Conservation (phyloP, 1,140 invertebrate genomes). For the Neelides sp. region DNA sequence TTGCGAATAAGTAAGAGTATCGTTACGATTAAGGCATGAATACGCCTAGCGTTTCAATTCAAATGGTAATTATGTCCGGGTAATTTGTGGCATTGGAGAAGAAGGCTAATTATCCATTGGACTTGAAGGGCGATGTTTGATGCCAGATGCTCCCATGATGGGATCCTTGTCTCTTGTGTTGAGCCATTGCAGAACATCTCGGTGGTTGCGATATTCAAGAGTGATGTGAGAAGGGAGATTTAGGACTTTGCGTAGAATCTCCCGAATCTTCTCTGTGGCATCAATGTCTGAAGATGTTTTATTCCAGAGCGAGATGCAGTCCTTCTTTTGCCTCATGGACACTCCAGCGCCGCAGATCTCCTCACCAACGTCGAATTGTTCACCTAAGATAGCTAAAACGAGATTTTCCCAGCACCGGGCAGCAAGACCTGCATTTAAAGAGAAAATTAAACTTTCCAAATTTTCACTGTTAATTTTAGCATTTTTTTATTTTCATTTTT, state of each 20-base stretch:
- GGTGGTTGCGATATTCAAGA: constrained; percentile 62
- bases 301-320: constrained; percentile 97
- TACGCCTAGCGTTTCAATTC: too few species aligned
- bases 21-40: too few species aligned
- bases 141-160: too few species aligned
- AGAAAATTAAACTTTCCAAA: too few species aligned
- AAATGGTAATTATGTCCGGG: too few species aligned
- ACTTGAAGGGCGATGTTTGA: too few species aligned
- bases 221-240: constrained; percentile 82
- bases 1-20: too few species aligned
- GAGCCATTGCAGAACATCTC: constrained; percentile 26
- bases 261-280: constrained; percentile 78
- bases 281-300: constrained; percentile 74
- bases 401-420: constrained; percentile 97
- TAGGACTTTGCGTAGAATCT: constrained; percentile 83
- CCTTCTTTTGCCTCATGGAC: constrained; percentile 89
- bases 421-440: constrained; percentile 83
- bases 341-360: constrained; percentile 97
- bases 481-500: too few species aligned
- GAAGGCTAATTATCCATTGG: too few species aligned
- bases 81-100: too few species aligned
- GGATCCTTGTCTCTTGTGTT: constrained; percentile 19
- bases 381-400: constrained; percentile 90
- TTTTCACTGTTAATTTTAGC: too few species aligned
- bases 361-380: constrained; percentile 97